Base-by-base conservation (phyloP, 2,113 vertebrate genomes). In the Leuciscus idus region DNA sequence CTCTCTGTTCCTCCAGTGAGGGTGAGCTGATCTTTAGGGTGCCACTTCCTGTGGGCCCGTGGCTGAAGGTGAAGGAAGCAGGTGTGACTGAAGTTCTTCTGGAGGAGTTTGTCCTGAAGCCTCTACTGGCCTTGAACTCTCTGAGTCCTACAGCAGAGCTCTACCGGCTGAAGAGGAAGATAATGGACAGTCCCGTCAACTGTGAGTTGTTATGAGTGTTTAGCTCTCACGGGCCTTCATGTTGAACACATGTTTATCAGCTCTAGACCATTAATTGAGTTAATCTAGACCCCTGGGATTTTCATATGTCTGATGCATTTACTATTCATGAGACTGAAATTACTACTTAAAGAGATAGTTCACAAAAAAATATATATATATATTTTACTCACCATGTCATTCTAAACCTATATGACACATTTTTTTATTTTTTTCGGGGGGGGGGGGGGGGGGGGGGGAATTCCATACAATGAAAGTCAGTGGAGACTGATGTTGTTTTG, bases 111-210 rank as follows among this genome's bases (percentile, higher is more conserved):
- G 85, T 97, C 3, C 89, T 97, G 87, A 92, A 88, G 87, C 95
- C 95, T 2, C 91, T 96, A 48, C 81, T 87, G 57, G 86, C 90
- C 4, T 85, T 96, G 13, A 90, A 92, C 52, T 78, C 89, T 33
- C 36, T 92, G 87, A 94, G 92, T 46, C 79, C 95, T 7, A 85
- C 91, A 1, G 96, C 96, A 0, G 94, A 95, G 88, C 92, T 95
- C 46, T 96, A 95, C 0, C 88, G 91, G 76, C 90, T 96, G 57
- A 96, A 95, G 85, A 91, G 87, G 86, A 93, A 83, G 90, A 92
- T 97, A 84, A 95, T 96, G 94, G 96, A 96, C 84, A 95, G 94
- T 83, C 96, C 96, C 0, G 96, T 96, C 80, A 92, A 92, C 85
- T 33, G 96, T 96, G 90, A 95, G 93, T 84, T 85, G 48, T n/a